Base-by-base conservation (phyloP, 1,140 invertebrate genomes). In the Lethrus apterus region DNA sequence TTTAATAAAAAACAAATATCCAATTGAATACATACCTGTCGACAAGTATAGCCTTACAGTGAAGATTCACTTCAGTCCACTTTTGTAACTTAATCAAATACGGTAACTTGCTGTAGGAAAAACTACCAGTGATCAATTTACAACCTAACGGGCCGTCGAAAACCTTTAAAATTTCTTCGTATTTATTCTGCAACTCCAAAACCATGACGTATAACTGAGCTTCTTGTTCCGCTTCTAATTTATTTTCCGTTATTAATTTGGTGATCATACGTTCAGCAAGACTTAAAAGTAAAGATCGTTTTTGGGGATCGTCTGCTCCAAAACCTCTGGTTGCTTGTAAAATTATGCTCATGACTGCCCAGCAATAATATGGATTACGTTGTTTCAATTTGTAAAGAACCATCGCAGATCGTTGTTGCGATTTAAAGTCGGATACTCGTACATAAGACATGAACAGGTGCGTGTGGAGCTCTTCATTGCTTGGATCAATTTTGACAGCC, bases 291-390 rank as follows among this genome's bases (percentile, higher is more conserved):
- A 92, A 77, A 46, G 70, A 76, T 46, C 66, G 66, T 60, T 79
- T 80, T 20, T 70, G 69, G 0, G 60, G 51, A 52, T 78, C 70
- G 2, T 68, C 67, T 18, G 57, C 64, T 20, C 67, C 71, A n/a
- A 70, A 63, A 53, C 66, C 50, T 44, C 60, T 46, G 58, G 48
- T 59, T 57, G 88, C 88, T 75, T 95, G 92, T 75, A 97, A 83
- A 11, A 96, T 83, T 62, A 93, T 80, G 65, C 91, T 95, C 85
- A 96, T 96, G 10, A 97, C 84, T 45, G 87, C 86, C 95, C 94
- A 98, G 67, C 95, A 96, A 64, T 94, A 96, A 68, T 98, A 98
- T 0, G 92, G 93, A 67, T 92, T 95, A 68, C 96, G 97, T 18
- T 88, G 84, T 63, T 84, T 84, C 19, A 89, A 69, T 71, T 93